A percentile compares a stretch with the other conserved stretches of the same genome.
These are phyloP conservation scores for Antidorcas marsupialis DNA, from an alignment of 2,113 vertebrate genomes.

Conservation along the genomic window DNA sequence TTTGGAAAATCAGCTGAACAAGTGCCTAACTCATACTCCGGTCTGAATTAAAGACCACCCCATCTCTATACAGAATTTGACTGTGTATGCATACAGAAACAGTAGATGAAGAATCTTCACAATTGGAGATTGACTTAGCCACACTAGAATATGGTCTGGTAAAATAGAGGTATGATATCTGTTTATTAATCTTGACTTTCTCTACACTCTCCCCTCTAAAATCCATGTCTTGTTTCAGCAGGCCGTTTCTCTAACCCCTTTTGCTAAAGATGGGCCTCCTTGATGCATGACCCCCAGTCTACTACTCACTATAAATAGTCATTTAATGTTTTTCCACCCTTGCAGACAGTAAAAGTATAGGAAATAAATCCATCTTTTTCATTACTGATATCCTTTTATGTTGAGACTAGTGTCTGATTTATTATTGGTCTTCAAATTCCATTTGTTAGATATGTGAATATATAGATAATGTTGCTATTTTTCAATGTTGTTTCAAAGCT, in stretches of 20 bases:
- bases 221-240: not conserved
- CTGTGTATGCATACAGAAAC: not conserved
- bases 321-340: not conserved
- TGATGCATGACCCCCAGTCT: not conserved
- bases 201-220: not conserved
- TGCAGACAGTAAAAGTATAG: not conserved
- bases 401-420: not conserved
- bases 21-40: not conserved
- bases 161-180: not conserved
- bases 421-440: not conserved
- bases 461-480: not conserved
- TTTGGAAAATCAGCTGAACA: not conserved
- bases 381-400: not conserved
- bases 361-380: not conserved
- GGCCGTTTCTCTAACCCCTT: not conserved
- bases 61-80: not conserved
- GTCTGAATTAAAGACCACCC: not conserved
- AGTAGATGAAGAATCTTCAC: not conserved
- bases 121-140: not conserved
- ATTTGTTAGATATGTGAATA: not conserved
- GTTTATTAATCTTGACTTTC: not conserved
- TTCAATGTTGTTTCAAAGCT: not conserved
- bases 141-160: not conserved
- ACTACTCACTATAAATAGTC: not conserved
- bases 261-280: not conserved